These are phyloP conservation scores for Symphodus melops DNA, from an alignment of 2,113 vertebrate genomes.

Conservation along the genomic window DNA sequence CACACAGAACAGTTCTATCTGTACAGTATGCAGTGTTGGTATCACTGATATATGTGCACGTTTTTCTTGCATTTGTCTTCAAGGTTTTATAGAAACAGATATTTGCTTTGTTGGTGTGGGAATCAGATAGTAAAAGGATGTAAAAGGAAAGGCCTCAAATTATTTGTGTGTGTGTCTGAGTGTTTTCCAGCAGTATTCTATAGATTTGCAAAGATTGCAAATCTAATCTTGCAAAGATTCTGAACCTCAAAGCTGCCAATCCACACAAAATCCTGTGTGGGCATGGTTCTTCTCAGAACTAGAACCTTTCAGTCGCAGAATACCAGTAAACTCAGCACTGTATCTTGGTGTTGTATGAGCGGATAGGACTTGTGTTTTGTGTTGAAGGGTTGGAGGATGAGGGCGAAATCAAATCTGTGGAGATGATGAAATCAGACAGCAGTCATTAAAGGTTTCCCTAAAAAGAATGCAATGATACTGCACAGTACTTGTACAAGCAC, in stretches of 20 bases:
- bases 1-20: no score
- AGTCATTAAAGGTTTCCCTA: constrained; percentile 42
- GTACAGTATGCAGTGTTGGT: no score
- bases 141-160: no score
- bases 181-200: no score
- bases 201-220: no score
- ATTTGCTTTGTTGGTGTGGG: constrained; percentile 5
- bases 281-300: neutral
- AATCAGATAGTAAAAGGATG: no score
- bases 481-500: constrained; percentile 16
- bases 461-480: constrained; percentile 26
- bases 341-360: constrained; percentile 29
- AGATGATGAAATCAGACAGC: neutral
- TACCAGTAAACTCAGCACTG: neutral
- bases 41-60: no score
- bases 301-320: constrained; percentile 24
- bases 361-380: constrained; percentile 10
- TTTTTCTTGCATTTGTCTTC: no score
- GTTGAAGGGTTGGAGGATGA: constrained; percentile 23
- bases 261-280: constrained; percentile 7
- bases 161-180: no score
- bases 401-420: constrained; percentile 23
- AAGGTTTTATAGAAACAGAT: constrained; percentile 13
- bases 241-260: constrained; percentile 15
- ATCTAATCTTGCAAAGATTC: no score